Base-by-base conservation (phyloP, 1,140 invertebrate genomes). In the honey bee (Apis mellifera) region DNA sequence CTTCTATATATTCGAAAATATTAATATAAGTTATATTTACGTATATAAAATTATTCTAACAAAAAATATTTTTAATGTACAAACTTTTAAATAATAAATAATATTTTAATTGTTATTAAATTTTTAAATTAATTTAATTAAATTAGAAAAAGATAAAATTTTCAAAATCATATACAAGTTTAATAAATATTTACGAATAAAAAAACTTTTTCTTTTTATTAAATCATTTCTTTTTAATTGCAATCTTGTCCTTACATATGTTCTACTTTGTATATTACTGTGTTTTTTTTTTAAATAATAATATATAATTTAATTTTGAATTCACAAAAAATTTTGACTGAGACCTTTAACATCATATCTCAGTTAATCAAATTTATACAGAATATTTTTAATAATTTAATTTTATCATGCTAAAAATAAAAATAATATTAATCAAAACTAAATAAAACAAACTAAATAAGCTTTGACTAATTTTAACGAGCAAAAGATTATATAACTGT, bases 281-380 rank as follows among this genome's bases (percentile, higher is more conserved):
- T 13, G 26, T 32, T 32, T 32, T 32, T 32, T 32, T 62, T 62
- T 62, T 17, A 26, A 17, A 17, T 55, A 55, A 17, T 55, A 17
- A 42, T 26, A 9, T 13, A 52, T 9, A 69, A 59, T 69, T 11
- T 60, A 19, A 11, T 32, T 55, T 23, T 32, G 9, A 26, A 19
- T 52, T 26, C 19, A 48, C 8, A 82, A 73, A 17, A 50, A 73
- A 57, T 60, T 62, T 60, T 82, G 75, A 89, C 84, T 76, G 85
- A 89, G 85, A 88, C 86, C 84, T 86, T 83, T 62, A 62, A 71
- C 54, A 55, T 82, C 72, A 84, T 87, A 89, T 87, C 83, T 85
- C 84, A 83, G 87, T 89, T 76, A 66, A 75, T 66, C 74, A 13
- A 42, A 9, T 55, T 54, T 21, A 2, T n/a, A 59, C 32, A 23